Conservation (phyloP, 53 echinoderm and acorn worm species). For the Pentamera pediparva region DNA sequence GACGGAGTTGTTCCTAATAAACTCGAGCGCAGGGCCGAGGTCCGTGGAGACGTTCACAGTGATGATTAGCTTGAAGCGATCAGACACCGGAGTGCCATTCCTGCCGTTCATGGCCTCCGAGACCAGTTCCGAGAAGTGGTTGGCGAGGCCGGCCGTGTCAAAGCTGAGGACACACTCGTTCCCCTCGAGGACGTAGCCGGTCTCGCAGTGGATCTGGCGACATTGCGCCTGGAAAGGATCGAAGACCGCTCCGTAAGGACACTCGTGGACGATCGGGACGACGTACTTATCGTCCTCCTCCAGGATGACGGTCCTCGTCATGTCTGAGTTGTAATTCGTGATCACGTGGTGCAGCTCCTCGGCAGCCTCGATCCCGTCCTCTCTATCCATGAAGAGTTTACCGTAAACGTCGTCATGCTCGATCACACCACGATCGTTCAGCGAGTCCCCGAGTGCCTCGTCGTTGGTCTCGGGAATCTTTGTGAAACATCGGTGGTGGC, state of each 20-base stretch:
- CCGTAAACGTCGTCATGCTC: conserved; percentile 17
- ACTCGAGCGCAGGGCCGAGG: background rate
- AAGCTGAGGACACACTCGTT: conserved; percentile 53
- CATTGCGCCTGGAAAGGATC: conserved; percentile 79
- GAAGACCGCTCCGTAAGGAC: conserved; percentile 60
- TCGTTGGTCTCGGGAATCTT: conserved; percentile 3
- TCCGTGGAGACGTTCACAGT: conserved; percentile 17
- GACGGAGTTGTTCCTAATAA: conserved; percentile 16
- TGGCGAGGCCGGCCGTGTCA: background rate
- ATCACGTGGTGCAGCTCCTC: conserved; percentile 26
- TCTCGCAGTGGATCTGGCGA: conserved; percentile 66
- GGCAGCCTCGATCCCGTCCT: background rate
- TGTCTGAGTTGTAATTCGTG: conserved; percentile 69
- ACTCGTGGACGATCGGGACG: conserved; percentile 53
- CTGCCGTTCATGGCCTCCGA: background rate
- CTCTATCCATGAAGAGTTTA: background rate
- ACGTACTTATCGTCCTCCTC: conserved; percentile 36
- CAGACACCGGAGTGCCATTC: background rate
- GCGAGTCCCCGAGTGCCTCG: background rate
- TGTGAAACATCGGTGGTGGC: conserved; percentile 30
- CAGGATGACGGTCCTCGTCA: conserved; percentile 38
- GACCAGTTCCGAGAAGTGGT: conserved; percentile 22
- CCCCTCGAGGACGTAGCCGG: conserved; percentile 55
- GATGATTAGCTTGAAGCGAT: conserved; percentile 7
- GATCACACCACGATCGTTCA: background rate